These are phyloP conservation scores for Zosterops lateralis DNA, from an alignment of 2,113 vertebrate genomes.

Conservation along the genomic window DNA sequence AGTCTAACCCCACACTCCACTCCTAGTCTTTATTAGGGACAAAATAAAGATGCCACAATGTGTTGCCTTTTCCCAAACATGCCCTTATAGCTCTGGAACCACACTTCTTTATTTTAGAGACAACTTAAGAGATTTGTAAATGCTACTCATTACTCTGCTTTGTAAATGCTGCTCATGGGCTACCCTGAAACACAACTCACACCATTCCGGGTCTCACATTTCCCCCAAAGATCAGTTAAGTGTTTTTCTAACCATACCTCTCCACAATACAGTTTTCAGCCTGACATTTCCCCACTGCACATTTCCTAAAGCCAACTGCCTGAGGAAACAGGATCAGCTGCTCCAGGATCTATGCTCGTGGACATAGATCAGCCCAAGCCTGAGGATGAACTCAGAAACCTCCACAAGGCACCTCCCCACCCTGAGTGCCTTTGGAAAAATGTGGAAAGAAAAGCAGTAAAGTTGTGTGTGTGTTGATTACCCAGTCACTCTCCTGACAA, in stretches of 20 bases:
- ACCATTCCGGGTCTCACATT: neutral
- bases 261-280: neutral
- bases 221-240: neutral
- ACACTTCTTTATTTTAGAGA: neutral
- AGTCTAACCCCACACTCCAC: neutral
- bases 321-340: neutral
- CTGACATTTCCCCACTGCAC: neutral
- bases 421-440: neutral
- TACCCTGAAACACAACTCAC: rapidly evolving
- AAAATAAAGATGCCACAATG: neutral
- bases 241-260: neutral
- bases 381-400: neutral
- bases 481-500: neutral
- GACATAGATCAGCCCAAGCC: neutral
- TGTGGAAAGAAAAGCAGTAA: neutral
- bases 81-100: neutral
- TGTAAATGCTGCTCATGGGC: neutral
- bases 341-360: neutral
- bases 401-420: neutral
- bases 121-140: neutral
- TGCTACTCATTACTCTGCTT: neutral
- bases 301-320: neutral
- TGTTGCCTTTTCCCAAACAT: neutral
- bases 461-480: neutral
- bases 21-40: neutral